These are phyloP conservation scores for Perodicticus potto DNA, from an alignment of 2,797 vertebrate species.

Conservation along the genomic window DNA sequence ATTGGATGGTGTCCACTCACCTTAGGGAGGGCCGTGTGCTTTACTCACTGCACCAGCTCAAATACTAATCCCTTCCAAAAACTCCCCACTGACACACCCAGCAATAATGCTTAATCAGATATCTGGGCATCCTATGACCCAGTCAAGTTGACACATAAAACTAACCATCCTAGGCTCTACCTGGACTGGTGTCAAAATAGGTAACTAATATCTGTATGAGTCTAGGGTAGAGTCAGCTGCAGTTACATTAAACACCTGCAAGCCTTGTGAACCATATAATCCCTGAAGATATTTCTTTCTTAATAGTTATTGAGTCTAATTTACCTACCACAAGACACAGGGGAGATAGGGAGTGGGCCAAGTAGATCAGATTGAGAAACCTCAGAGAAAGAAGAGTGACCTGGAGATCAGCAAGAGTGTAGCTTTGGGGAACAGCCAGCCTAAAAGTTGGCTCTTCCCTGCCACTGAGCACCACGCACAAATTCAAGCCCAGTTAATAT, in stretches of 20 bases:
- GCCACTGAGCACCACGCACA: background rate
- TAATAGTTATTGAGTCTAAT: background rate
- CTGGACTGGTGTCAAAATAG: background rate
- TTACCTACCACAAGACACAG: background rate
- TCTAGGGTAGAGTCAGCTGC: fast-evolving
- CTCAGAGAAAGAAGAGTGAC: background rate
- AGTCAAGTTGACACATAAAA: background rate
- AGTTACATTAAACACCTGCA: background rate
- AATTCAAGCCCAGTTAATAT: background rate
- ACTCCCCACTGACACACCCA: background rate
- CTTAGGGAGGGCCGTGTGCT: background rate
- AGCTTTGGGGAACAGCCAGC: background rate
- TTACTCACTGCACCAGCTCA: background rate
- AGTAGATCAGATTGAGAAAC: background rate
- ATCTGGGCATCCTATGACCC: background rate
- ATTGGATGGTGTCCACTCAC: background rate
- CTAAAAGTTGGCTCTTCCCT: background rate
- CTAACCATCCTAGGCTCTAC: background rate
- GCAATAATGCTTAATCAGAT: background rate
- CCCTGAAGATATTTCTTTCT: background rate
- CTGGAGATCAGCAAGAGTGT: background rate
- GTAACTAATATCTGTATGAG: background rate
- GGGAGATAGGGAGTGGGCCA: background rate
- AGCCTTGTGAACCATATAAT: background rate
- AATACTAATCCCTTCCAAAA: background rate